phyloP scores from a whole-genome alignment of 2,113 vertebrate species.

The Symphodus melops region DNA sequence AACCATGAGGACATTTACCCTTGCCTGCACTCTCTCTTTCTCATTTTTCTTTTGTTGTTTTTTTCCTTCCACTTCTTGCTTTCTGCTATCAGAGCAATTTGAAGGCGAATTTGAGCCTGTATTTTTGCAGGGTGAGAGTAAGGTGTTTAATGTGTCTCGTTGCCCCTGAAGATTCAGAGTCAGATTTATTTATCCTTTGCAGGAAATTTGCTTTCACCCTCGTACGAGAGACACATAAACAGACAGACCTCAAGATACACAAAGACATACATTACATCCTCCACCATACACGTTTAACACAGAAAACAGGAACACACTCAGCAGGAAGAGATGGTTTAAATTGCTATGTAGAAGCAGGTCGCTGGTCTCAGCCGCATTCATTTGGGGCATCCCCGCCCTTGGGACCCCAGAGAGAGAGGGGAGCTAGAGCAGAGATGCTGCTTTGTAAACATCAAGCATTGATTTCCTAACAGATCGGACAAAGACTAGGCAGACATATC shows the following conservation, averaged over 20 bases:
- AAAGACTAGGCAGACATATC: neutral
- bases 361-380: conserved; percentile 28
- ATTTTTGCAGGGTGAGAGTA: conserved; percentile 19
- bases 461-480: neutral
- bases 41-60: neutral
- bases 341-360: conserved; percentile 50
- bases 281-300: too few species aligned
- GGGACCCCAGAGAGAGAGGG: neutral
- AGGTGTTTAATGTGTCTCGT: conserved; percentile 23
- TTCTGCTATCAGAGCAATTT: neutral
- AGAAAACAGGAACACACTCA: too few species aligned
- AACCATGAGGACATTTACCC: conserved; percentile 13
- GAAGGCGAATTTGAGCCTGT: neutral
- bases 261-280: too few species aligned
- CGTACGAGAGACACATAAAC: too few species aligned
- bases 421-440: conserved; percentile 18
- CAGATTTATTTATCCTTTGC: too few species aligned
- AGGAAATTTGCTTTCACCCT: too few species aligned
- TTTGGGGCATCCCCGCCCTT: conserved; percentile 33
- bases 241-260: too few species aligned
- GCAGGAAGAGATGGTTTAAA: conserved; percentile 55
- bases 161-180: conserved; percentile 55
- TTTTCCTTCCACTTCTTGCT: neutral
- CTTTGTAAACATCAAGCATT: conserved; percentile 1
- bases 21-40: neutral